A percentile compares a stretch with the other conserved stretches of the same genome.
Conservation (phyloP, 2,113 vertebrate species). For the Halichoerus grypus region DNA sequence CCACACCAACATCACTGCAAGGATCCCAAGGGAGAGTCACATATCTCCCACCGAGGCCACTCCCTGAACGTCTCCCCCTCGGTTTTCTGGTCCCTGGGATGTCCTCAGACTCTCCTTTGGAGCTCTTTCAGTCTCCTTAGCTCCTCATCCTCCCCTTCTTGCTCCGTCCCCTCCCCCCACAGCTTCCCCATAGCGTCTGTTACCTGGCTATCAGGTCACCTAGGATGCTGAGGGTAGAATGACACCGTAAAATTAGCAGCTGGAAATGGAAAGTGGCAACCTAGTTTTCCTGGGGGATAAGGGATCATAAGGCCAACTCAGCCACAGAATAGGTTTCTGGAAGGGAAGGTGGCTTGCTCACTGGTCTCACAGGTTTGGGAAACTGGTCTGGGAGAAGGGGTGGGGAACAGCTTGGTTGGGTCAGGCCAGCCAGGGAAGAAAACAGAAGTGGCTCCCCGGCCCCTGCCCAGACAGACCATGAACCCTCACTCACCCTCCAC, state of each 20-base stretch:
- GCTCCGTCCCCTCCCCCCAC: not conserved
- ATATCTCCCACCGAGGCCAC: not conserved
- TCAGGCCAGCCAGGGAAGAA: not conserved
- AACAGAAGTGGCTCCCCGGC: not conserved
- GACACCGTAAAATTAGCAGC: constrained; percentile 65
- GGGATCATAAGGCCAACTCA: not conserved
- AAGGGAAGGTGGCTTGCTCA: not conserved
- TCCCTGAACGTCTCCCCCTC: not conserved
- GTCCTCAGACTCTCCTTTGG: not conserved
- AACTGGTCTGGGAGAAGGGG: not conserved
- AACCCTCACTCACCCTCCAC: constrained; percentile 88
- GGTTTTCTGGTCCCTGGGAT: not conserved
- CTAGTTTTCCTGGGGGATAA: not conserved
- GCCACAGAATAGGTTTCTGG: not conserved
- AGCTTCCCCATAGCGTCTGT: constrained; percentile 45
- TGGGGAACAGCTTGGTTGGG: not conserved
- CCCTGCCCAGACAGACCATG: not conserved
- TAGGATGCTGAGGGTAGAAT: constrained; percentile 87
- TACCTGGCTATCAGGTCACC: constrained; percentile 93
- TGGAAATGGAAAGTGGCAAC: constrained; percentile 17
- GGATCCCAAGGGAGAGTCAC: not conserved
- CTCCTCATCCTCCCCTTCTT: not conserved
- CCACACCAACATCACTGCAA: constrained; percentile 90
- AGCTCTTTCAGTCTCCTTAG: constrained; percentile 27
- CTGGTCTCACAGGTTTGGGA: constrained; percentile 8